Evolutionary conservation across 37 sponge, comb jelly and placozoan genomes (phyloP), one percentile per base, ranked within the genome.

Genomic region (Chondrilla cf. caribensis): DNA sequence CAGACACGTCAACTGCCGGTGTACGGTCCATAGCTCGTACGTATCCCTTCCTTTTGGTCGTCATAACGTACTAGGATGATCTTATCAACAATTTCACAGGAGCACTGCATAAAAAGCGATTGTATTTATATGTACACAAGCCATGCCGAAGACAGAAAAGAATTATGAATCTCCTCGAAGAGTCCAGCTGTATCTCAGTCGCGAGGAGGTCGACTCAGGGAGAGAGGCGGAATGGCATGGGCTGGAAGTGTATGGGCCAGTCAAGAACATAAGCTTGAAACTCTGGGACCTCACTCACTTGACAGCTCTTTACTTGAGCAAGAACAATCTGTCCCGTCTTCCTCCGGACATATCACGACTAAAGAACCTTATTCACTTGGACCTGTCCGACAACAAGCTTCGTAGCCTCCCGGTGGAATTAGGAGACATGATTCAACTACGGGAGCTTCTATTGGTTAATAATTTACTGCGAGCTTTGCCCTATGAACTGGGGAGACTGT

Each of bases 381-480:
- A 98, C 81, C 85, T 98, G 60, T 95, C 99, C 0, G 86, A 90
- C 41, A 98, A 98, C 89, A 93, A 95, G 75, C 86, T 98, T 4
- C 80, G 90, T 19, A 89, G 87, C 58, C 70, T 97, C n/a, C 98
- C 98, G 21, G 82, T 87, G 0, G 95, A 95, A 73, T 64, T 97
- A 22, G 98, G 98, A 21, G 98, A 97, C 81, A 95, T 97, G 98
- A 79, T 87, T 0, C 89, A 97, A 42, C 85, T 97, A 29, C 84
- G 89, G 43, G 98, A 97, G 38, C 88, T 97, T 17, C 73, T 90
- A 7, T 90, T 97, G 62, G 89, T 88, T 78, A 90, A 97, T 82
- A 97, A 97, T 64, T 19, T 77, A 21, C 84, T 97, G 26, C 65
- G 96, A 36, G 82, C 86, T 37, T 79, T 97, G 33, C 98, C 98